These are phyloP conservation scores for Tiliqua scincoides DNA, from an alignment of 2,113 vertebrate genomes.

Conservation along the genomic window DNA sequence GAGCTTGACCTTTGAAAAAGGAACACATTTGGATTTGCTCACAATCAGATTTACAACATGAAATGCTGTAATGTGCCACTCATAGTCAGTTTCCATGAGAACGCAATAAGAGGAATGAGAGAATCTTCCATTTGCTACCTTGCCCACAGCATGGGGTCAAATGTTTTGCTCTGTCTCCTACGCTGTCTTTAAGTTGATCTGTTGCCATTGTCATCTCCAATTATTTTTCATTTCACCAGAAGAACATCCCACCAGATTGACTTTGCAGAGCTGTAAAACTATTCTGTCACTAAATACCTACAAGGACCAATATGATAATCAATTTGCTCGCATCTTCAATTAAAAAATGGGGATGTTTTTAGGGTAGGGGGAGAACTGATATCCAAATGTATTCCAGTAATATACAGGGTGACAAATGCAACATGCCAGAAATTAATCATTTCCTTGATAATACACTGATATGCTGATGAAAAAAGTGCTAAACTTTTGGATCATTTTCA, in stretches of 20 bases:
- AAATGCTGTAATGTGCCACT: not conserved
- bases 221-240: conserved; percentile 4
- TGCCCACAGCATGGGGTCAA: not conserved
- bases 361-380: conserved; percentile 15
- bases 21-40: not conserved
- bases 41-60: not conserved
- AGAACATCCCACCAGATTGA: not conserved
- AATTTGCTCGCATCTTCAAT: conserved; percentile 23
- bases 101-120: not conserved
- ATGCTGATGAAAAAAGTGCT: conserved; percentile 4
- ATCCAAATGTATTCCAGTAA: conserved; percentile 36
- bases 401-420: conserved; percentile 42
- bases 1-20: not conserved
- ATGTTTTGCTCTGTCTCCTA: not conserved
- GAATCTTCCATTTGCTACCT: not conserved
- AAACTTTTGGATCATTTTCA: conserved; percentile 39
- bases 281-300: conserved; percentile 4
- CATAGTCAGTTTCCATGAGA: not conserved
- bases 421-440: conserved; percentile 41
- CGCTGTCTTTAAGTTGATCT: not conserved
- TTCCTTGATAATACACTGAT: conserved; percentile 35
- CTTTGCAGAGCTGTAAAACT: not conserved
- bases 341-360: conserved; percentile 39
- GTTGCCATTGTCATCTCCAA: not conserved
- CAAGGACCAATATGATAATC: conserved; percentile 34